A percentile compares a stretch with the other conserved stretches of the same genome.
These are phyloP conservation scores for Prionailurus viverrinus DNA, from an alignment of 2,113 vertebrate species.

Conservation along the genomic window DNA sequence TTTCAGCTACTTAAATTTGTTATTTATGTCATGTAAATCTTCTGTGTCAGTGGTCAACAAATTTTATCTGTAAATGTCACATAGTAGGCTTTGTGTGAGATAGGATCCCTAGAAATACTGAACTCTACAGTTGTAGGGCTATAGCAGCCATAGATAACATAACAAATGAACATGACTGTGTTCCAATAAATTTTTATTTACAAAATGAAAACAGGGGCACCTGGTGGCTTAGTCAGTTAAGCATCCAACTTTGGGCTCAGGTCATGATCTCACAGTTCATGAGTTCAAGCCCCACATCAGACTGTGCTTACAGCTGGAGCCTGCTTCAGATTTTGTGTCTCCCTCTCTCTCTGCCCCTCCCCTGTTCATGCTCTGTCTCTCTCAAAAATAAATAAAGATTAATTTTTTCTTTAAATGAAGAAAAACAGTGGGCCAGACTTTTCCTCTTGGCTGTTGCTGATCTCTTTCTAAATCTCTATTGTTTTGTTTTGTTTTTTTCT, in stretches of 20 bases:
- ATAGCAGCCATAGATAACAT: not conserved
- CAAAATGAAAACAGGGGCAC: not conserved
- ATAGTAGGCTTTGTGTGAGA: not conserved
- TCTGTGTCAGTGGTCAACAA: not conserved
- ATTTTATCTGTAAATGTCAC: not conserved
- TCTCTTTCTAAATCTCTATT: not conserved
- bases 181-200: not conserved
- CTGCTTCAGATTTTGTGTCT: too few relatives aligned
- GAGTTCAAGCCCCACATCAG: too few relatives aligned
- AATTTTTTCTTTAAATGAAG: too few relatives aligned
- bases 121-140: not conserved
- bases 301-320: too few relatives aligned
- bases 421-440: not conserved
- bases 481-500: not conserved
- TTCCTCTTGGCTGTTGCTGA: not conserved
- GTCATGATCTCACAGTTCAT: too few relatives aligned
- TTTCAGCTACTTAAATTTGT: not conserved
- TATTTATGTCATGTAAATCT: not conserved
- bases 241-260: too few relatives aligned
- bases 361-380: too few relatives aligned
- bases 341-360: too few relatives aligned
- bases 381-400: too few relatives aligned
- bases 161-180: not conserved
- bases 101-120: not conserved
- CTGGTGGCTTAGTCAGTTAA: too few relatives aligned